Conservation (phyloP, 1,140 invertebrate species). For the Ceratina australensis region DNA sequence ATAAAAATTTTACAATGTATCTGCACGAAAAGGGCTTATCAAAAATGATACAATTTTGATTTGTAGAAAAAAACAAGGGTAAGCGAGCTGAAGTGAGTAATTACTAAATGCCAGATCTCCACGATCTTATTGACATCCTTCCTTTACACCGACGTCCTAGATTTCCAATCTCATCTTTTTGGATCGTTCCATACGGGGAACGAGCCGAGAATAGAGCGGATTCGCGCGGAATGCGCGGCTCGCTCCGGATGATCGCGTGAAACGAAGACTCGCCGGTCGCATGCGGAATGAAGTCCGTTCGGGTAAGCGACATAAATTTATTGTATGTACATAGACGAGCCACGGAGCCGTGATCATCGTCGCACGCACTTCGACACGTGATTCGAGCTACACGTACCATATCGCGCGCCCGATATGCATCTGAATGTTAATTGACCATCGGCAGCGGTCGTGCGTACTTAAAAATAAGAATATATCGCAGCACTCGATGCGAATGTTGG, state of each 20-base stretch:
- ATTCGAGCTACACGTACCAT: background rate
- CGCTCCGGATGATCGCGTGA: conserved; percentile 17
- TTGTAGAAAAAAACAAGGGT: too few species aligned
- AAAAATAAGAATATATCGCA: too few species aligned
- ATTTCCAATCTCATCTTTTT: too few species aligned
- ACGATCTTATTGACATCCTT: too few species aligned
- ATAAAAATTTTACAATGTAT: too few species aligned
- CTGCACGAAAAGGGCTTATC: too few species aligned
- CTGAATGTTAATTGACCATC: conserved; percentile 23
- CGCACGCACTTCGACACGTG: conserved; percentile 38
- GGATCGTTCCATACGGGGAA: conserved; percentile 3
- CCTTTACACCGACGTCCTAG: too few species aligned
- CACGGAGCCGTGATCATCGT: background rate
- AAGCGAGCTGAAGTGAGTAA: too few species aligned
- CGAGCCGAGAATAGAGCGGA: background rate
- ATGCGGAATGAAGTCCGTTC: conserved; percentile 38
- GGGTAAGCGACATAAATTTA: conserved; percentile 41
- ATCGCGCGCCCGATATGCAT: conserved; percentile 17
- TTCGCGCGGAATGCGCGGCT: background rate
- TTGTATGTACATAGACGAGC: conserved; percentile 1
- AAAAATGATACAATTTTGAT: too few species aligned
- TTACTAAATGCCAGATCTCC: too few species aligned
- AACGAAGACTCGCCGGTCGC: background rate
- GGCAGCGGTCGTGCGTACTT: background rate
- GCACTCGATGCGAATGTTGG: too few species aligned